Evolutionary conservation across 2,888 invertebrate species (phyloP).

Genomic region (Nomada ruficornis): DNA sequence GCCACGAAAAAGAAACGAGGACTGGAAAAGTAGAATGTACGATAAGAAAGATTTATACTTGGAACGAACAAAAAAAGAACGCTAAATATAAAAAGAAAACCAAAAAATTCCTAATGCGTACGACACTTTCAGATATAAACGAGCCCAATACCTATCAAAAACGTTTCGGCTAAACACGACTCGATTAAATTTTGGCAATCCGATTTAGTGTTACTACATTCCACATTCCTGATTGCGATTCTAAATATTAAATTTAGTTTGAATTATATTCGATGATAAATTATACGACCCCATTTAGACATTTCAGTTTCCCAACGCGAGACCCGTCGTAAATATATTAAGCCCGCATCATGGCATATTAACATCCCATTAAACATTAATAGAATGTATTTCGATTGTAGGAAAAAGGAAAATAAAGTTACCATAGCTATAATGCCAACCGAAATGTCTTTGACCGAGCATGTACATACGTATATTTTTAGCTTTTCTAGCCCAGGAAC

Average conservation of each 20-base stretch:
- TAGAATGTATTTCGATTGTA: background rate
- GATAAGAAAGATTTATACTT: background rate
- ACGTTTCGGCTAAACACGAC: background rate
- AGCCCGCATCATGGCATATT: background rate
- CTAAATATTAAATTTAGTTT: constrained; percentile 43
- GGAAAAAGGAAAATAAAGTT: background rate
- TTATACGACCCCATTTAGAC: no score
- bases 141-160: constrained; percentile 11
- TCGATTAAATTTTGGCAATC: constrained; percentile 34
- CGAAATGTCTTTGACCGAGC: constrained; percentile 33
- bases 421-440: background rate
- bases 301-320: background rate
- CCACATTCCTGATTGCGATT: constrained; percentile 12
- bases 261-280: constrained; percentile 15
- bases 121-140: background rate
- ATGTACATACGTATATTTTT: constrained; percentile 20
- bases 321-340: no score
- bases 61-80: background rate
- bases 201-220: constrained; percentile 26
- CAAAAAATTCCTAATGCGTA: background rate
- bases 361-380: background rate
- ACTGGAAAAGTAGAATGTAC: background rate
- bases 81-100: background rate
- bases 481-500: constrained; percentile 18
- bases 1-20: background rate